These are phyloP conservation scores for Autographa pulchrina DNA, from an alignment of 2,888 invertebrate genomes.

Conservation along the genomic window DNA sequence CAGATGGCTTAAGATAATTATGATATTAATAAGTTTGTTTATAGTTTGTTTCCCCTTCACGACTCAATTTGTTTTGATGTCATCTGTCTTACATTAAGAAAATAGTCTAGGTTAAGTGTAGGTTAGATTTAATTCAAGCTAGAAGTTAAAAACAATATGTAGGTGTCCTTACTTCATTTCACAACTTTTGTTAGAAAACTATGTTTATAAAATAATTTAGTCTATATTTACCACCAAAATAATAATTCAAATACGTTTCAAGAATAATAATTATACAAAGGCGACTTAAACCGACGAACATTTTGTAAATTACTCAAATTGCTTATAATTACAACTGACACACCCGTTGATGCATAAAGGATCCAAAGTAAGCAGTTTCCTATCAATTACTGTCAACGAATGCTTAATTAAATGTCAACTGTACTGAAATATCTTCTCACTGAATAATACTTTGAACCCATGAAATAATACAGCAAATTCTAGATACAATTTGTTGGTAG, in stretches of 20 bases:
- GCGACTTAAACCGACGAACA: not conserved
- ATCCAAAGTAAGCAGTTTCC: conserved; percentile 46
- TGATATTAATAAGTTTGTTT: not conserved
- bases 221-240: not conserved
- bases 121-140: too few species aligned
- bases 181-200: too few species aligned
- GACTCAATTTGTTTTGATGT: too few species aligned
- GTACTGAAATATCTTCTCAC: conserved; percentile 15
- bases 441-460: conserved; percentile 15
- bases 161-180: too few species aligned
- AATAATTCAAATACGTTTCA: not conserved
- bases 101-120: too few species aligned
- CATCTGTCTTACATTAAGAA: too few species aligned
- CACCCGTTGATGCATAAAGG: conserved; percentile 38
- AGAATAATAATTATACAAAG: not conserved
- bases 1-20: too few species aligned
- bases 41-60: not conserved
- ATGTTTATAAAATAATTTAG: not conserved
- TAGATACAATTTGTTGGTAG: not conserved
- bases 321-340: conserved; percentile 30
- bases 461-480: not conserved
- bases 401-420: conserved; percentile 44
- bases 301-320: conserved; percentile 18
- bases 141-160: too few species aligned
- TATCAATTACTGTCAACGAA: conserved; percentile 47